Base-by-base conservation (phyloP, 2,797 vertebrate genomes). In the Micromesistius poutassou region DNA sequence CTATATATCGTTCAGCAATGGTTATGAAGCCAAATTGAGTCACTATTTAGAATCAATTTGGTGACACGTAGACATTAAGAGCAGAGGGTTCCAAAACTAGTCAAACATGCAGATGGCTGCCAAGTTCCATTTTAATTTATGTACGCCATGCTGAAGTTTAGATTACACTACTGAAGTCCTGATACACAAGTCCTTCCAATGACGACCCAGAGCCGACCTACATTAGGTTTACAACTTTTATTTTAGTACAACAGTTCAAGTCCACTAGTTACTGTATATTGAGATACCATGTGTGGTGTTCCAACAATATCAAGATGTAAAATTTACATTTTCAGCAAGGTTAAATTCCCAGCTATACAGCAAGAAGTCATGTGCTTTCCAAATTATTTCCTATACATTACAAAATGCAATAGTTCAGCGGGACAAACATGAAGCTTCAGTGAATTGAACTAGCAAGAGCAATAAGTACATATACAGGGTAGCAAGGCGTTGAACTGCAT, bases 161-260 rank as follows among this genome's bases (percentile, higher is more conserved):
- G 46, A 19, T 55, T 55, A 55, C 5, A 9, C 8, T 25, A 25
- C n/a, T 3, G 2, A 50, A 79, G 8, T 25, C 8, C 66, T 16
- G 8, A 5, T 40, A 16, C n/a, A 7, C 1, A 50, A 79, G 5
- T 25, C 8, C 66, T 16, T 25, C 31, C 25, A 5, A 71, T 72
- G 19, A 7, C 9, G 1, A 35, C 9, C 6, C 8, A 72, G 7
- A 71, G 3, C 5, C 36, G 10, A 72, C 35, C n/a, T 2, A 1
- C 2, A 14, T 13, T 82, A 73, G 0, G 66, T 84, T 87, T 84
- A 42, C 16, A 50, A 38, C 70, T 79, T 81, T 78, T 77, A 73
- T 73, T 90, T 92, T 88, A 90, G 84, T 91, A 92, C 90, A 93
- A 90, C 88, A 91, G 81, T 89, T 91, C 78, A 87, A 87, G 87